Evolutionary conservation across 2,797 vertebrate genomes (phyloP).

Genomic region (Nannoperca obscura): DNA sequence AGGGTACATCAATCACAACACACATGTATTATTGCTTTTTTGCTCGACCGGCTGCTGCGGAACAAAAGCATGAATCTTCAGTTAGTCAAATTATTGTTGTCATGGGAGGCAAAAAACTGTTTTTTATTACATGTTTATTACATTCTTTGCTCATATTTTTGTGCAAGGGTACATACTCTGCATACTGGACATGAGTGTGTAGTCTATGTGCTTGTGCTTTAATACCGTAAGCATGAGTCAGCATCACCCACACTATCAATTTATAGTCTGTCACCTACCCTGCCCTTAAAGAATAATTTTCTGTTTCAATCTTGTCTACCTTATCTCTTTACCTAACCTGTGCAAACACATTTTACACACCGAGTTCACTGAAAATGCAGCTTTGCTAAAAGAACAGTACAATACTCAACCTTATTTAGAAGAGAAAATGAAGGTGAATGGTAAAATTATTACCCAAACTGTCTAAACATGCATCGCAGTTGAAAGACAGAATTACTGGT

Average conservation of each 20-base stretch:
- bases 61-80: constrained; percentile 64
- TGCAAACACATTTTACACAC: neutral
- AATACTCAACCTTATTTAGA: neutral
- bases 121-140: constrained; percentile 25
- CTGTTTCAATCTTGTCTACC: neutral
- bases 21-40: constrained; percentile 80
- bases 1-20: constrained; percentile 83
- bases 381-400: neutral
- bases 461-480: neutral
- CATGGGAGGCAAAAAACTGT: constrained; percentile 15
- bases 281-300: constrained; percentile 1
- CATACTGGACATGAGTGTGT: neutral
- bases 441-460: neutral
- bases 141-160: constrained; percentile 7
- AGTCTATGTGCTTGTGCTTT: neutral
- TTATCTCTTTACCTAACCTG: neutral
- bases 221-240: constrained; percentile 42
- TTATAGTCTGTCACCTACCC: constrained; percentile 53
- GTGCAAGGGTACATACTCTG: neutral
- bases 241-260: constrained; percentile 46
- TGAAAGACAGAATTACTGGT: neutral
- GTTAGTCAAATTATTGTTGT: constrained; percentile 45
- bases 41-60: constrained; percentile 51
- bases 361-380: neutral
- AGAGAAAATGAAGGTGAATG: neutral